Percentiles rank a stretch among this genome's conserved stretches.
Conservation (phyloP, 2,888 invertebrate species). For the Drosophila suboccidentalis region DNA sequence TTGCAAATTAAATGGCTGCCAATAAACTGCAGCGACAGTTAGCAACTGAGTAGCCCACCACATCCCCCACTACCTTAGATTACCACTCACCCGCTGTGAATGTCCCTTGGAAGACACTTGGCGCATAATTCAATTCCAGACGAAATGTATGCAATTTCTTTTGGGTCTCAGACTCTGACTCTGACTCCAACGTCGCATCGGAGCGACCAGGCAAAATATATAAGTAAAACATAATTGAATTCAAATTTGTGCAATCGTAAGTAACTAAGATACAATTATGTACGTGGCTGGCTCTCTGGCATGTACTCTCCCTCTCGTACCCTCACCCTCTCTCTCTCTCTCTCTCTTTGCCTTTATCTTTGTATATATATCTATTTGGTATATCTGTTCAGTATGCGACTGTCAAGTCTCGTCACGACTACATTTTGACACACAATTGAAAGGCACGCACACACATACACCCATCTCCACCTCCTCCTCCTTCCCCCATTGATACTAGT, state of each 20-base stretch:
- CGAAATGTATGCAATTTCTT: conserved; percentile 80
- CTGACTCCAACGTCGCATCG: conserved; percentile 13
- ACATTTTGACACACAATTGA: conserved; percentile 82
- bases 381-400: conserved; percentile 54
- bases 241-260: conserved; percentile 81
- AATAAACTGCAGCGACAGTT: conserved; percentile 60
- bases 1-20: conserved; percentile 79
- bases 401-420: conserved; percentile 79
- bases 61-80: background rate
- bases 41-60: conserved; percentile 34
- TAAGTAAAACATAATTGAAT: conserved; percentile 81
- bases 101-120: conserved; percentile 49
- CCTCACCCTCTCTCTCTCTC: background rate
- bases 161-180: conserved; percentile 35
- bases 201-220: conserved; percentile 55
- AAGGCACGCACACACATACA: conserved; percentile 67
- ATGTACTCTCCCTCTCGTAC: conserved; percentile 8
- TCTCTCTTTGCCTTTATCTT: background rate
- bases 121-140: conserved; percentile 78
- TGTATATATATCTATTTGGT: conserved; percentile 27
- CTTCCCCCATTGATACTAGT: conserved; percentile 3
- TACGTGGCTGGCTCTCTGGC: conserved; percentile 70
- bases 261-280: conserved; percentile 81
- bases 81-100: conserved; percentile 25
- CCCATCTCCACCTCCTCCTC: background rate